A percentile compares a stretch with the other conserved stretches of the same genome.
Evolutionary conservation across 2,888 invertebrate species (phyloP).

Genomic region (Drosophila longiperda): DNA sequence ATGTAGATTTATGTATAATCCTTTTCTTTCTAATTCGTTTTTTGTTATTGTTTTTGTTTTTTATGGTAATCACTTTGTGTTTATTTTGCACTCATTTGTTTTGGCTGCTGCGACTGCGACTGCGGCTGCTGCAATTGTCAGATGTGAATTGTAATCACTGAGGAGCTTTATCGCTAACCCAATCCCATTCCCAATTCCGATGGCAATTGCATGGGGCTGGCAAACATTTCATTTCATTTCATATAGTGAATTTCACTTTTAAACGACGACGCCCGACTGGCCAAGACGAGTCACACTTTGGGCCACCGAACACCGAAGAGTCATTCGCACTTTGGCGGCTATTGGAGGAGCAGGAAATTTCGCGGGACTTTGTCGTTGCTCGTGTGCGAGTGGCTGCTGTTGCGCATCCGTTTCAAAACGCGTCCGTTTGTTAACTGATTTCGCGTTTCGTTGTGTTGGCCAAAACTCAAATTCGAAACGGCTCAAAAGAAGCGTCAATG

Average conservation of each 20-base stretch:
- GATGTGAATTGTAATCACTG: slow-evolving; percentile 44
- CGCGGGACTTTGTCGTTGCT: not conserved
- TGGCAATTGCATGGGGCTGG: slow-evolving; percentile 44
- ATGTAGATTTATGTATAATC: slow-evolving; percentile 15
- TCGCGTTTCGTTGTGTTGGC: slow-evolving; percentile 80
- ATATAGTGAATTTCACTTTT: slow-evolving; percentile 81
- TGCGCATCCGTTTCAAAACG: slow-evolving; percentile 81
- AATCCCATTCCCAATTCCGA: slow-evolving; percentile 38
- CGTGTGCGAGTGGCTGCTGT: slow-evolving; percentile 12
- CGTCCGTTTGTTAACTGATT: slow-evolving; percentile 84
- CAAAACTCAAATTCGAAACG: slow-evolving; percentile 78
- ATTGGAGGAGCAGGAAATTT: slow-evolving; percentile 62
- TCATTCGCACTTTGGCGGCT: slow-evolving; percentile 47
- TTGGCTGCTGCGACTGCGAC: slow-evolving; percentile 30
- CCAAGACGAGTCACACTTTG: slow-evolving; percentile 33
- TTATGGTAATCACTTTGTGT: slow-evolving; percentile 17
- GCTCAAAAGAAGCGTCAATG: slow-evolving; percentile 60
- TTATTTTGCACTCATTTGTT: slow-evolving; percentile 52
- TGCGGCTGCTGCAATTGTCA: slow-evolving; percentile 52
- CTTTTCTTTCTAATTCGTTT: slow-evolving; percentile 19
- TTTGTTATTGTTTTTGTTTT: not conserved
- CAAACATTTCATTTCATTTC: slow-evolving; percentile 61
- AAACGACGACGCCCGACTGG: slow-evolving; percentile 45
- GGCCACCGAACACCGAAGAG: slow-evolving; percentile 32
- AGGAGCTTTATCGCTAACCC: slow-evolving; percentile 21